Base-by-base conservation (phyloP, 2,113 vertebrate genomes). In the Turdus rufiventris region DNA sequence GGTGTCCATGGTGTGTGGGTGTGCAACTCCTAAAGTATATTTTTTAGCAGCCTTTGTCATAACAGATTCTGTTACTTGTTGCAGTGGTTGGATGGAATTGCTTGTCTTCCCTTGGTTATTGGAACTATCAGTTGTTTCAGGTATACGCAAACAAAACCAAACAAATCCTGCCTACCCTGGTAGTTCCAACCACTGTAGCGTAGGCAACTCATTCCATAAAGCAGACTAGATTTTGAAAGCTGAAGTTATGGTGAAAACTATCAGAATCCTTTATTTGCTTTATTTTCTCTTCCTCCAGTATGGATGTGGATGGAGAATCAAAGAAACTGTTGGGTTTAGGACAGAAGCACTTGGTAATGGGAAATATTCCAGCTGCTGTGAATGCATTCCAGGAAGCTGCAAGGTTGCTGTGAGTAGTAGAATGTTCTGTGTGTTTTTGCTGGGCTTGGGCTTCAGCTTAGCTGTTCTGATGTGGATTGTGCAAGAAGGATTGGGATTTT, bases 371-470 rank as follows among this genome's bases (percentile, higher is more conserved):
- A 16, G 98, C 99, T 63, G 99, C 99, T 77, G 99, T 99, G 86
- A 97, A 97, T 85, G 99, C 99, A 0, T 99, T 99, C 93, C 99
- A 99, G 97, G 99, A 99, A 77, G 99, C 99, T 87, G 99, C 99
- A 3, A 97, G 98, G 86, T 98, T 99, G 97, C 94, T 99, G 99
- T 99, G 96, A 99, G 99, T 99, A 97, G 18, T 31, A 5, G 12
- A 79, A 47, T 48, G 34, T 75, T 48, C 2, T 86, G 12, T 43
- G 20, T 61, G 2, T 5, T 71, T 66, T 79, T 62, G 10, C 24
- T 34, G 65, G 48, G 33, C 20, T 53, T 36, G 12, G 19, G 20
- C 50, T 73, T 88, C 50, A 72, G 18, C 14, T 56, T 77, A 23
- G 6, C 36, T 50, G 1, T 53, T 12, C 33, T 70, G 42, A 24